phyloP scores from a whole-genome alignment of 2,797 vertebrate species.

The Alca torda region DNA sequence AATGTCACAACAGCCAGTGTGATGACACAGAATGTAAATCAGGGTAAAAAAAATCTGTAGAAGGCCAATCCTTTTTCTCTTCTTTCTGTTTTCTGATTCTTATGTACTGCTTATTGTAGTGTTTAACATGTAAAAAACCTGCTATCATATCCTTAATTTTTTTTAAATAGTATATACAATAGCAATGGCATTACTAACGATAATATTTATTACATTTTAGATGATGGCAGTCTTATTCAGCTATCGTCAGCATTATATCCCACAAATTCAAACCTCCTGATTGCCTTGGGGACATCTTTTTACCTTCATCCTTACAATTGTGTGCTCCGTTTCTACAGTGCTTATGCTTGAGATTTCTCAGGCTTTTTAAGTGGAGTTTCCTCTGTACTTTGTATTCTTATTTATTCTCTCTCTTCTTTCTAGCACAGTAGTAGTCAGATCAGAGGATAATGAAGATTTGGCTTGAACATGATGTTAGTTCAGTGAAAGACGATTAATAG shows the following conservation, averaged over 20 bases:
- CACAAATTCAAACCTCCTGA: constrained; percentile 75
- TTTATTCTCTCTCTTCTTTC: background rate
- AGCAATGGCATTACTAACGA: constrained; percentile 27
- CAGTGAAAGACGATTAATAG: background rate
- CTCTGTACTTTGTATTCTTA: background rate
- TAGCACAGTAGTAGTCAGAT: background rate
- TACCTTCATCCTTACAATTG: background rate
- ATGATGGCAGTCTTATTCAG: constrained; percentile 70
- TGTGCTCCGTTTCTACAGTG: background rate
- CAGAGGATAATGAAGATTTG: constrained; percentile 13
- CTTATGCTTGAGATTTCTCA: background rate
- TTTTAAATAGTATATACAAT: background rate
- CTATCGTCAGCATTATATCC: constrained; percentile 73
- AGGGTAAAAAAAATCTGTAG: background rate
- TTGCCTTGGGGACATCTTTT: constrained; percentile 72
- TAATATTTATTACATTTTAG: constrained; percentile 61
- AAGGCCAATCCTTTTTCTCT: background rate
- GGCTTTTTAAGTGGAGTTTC: background rate
- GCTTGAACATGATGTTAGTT: background rate
- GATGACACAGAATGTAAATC: constrained; percentile 60
- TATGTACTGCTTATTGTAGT: background rate
- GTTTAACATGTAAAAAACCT: background rate
- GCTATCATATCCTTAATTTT: background rate
- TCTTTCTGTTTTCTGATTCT: background rate
- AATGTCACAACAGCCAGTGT: constrained; percentile 46